Evolutionary conservation across 2,113 vertebrate species (phyloP).

Genomic region (Mastomys natalensis): DNA sequence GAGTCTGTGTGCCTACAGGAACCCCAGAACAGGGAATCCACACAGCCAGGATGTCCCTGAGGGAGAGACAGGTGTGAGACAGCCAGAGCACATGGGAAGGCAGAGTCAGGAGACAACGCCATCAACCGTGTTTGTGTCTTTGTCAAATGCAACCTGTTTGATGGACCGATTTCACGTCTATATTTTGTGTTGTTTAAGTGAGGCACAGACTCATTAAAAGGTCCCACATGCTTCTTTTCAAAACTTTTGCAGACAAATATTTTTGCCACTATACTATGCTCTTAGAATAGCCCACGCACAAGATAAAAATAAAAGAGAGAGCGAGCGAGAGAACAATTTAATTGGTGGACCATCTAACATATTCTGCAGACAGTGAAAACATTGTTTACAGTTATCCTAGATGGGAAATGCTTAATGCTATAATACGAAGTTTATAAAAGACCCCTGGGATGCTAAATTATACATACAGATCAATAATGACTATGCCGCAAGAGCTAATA

Average conservation of each 20-base stretch:
- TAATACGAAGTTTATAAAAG: slow-evolving; percentile 22
- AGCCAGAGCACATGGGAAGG: background rate
- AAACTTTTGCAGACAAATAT: background rate
- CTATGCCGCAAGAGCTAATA: slow-evolving; percentile 33
- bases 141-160: background rate
- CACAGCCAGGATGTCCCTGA: background rate
- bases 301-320: background rate
- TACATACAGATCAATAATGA: slow-evolving; percentile 62
- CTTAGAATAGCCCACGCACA: background rate
- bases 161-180: background rate
- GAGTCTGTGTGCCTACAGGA: background rate
- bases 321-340: background rate
- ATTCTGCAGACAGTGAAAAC: background rate
- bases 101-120: background rate
- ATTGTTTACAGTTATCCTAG: background rate
- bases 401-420: slow-evolving; percentile 36
- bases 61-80: background rate
- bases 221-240: background rate
- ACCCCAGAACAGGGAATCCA: accelerated
- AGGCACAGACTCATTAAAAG: background rate
- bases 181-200: background rate
- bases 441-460: slow-evolving; percentile 49
- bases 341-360: background rate
- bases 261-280: background rate
- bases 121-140: background rate